A percentile compares a stretch with the other conserved stretches of the same genome.
Conservation (phyloP, 1,140 invertebrate genomes). For the Dolichoris vasculosae region DNA sequence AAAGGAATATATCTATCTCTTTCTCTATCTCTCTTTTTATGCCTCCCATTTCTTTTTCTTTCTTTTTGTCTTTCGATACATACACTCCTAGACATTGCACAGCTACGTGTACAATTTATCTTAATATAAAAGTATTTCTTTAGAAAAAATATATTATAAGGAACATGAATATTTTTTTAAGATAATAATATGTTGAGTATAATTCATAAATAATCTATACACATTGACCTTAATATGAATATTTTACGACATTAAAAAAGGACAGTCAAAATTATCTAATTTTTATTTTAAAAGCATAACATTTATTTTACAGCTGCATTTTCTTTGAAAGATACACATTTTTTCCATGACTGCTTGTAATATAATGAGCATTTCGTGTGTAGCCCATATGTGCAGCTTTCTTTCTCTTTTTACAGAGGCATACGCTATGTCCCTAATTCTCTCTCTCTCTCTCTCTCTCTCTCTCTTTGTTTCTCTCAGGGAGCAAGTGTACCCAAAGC, state of each 20-base stretch:
- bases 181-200: background rate
- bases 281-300: background rate
- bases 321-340: constrained; percentile 46
- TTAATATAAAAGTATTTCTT: background rate
- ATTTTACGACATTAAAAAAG: background rate
- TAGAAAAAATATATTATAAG: background rate
- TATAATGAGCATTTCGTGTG: constrained; percentile 31
- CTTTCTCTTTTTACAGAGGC: background rate
- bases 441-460: background rate
- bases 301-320: background rate
- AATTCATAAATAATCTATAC: background rate
- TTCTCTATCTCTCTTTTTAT: constrained; percentile 46
- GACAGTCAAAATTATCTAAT: background rate
- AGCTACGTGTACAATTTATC: background rate
- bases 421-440: background rate
- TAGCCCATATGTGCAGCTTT: constrained; percentile 22
- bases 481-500: constrained; percentile 34
- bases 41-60: constrained; percentile 43
- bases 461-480: background rate
- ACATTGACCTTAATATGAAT: background rate
- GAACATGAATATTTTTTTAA: background rate
- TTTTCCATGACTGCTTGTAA: constrained; percentile 57
- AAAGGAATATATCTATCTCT: constrained; percentile 3
- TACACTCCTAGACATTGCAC: background rate
- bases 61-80: background rate